A percentile compares a stretch with the other conserved stretches of the same genome.
These are phyloP conservation scores for Agelaius tricolor DNA, from an alignment of 2,113 vertebrate species.

Conservation along the genomic window DNA sequence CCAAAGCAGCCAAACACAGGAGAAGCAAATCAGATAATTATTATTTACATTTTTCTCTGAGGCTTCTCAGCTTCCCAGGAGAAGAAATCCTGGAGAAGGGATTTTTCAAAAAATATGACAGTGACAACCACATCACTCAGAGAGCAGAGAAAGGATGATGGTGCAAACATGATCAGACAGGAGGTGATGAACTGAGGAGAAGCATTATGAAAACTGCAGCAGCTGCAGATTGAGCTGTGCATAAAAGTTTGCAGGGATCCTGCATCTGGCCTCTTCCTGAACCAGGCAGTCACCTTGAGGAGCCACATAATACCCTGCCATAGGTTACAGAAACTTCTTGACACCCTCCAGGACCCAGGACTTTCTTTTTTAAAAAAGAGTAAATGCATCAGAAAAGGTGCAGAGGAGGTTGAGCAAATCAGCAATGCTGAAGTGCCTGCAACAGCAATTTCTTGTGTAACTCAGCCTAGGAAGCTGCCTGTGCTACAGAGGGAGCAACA, in stretches of 20 bases:
- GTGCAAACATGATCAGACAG: rapidly evolving
- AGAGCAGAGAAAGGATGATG: not conserved
- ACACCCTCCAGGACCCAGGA: not conserved
- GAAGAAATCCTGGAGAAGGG: too few relatives aligned
- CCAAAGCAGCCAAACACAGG: too few relatives aligned
- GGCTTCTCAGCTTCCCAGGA: too few relatives aligned
- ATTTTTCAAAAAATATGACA: too few relatives aligned
- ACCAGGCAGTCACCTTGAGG: not conserved
- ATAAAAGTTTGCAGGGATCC: not conserved
- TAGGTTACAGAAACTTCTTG: not conserved
- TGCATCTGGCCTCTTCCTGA: not conserved
- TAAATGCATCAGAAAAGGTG: not conserved
- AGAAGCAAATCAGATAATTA: too few relatives aligned
- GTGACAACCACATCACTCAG: not conserved
- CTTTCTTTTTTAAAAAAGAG: too few relatives aligned
- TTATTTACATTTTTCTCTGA: too few relatives aligned
- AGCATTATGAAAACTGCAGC: not conserved
- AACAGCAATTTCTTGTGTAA: not conserved
- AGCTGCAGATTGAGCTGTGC: not conserved
- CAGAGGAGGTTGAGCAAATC: not conserved
- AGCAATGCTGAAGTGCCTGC: not conserved
- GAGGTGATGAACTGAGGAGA: not conserved
- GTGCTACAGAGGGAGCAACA: not conserved
- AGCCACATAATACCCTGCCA: not conserved
- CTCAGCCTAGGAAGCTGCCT: not conserved